Evolutionary conservation across 2,113 vertebrate genomes (phyloP).

Genomic region (Sterna hirundo): DNA sequence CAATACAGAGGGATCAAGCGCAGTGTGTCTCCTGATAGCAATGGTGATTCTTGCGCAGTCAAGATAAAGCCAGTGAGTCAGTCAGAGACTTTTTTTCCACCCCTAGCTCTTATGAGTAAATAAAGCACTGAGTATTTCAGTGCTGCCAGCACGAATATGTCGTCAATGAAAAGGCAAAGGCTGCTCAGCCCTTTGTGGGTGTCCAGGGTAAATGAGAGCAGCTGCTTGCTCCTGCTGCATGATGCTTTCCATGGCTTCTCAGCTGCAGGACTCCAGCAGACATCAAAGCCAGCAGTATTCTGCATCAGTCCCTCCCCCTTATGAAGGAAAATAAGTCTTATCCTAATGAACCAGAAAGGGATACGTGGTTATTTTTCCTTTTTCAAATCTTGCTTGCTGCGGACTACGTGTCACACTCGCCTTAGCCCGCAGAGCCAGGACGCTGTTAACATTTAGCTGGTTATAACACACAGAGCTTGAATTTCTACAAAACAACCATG

Average conservation of each 20-base stretch:
- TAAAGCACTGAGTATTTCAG: background rate
- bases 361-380: background rate
- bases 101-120: background rate
- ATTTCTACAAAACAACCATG: background rate
- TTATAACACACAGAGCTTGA: background rate
- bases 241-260: background rate
- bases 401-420: background rate
- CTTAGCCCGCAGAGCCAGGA: background rate
- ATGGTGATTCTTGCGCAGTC: background rate
- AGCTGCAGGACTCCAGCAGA: background rate
- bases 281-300: background rate
- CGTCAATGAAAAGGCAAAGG: slow-evolving; percentile 1
- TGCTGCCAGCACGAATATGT: background rate
- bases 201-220: background rate
- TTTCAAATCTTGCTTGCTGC: background rate
- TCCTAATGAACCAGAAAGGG: background rate
- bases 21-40: background rate
- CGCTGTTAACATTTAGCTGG: background rate
- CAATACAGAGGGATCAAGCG: background rate
- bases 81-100: background rate
- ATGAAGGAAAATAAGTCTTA: background rate
- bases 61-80: slow-evolving; percentile 5
- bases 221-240: slow-evolving; percentile 1
- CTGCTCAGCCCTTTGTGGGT: background rate
- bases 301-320: background rate